Conservation (phyloP, 2,113 vertebrate genomes). For the Epinephelus lanceolatus region DNA sequence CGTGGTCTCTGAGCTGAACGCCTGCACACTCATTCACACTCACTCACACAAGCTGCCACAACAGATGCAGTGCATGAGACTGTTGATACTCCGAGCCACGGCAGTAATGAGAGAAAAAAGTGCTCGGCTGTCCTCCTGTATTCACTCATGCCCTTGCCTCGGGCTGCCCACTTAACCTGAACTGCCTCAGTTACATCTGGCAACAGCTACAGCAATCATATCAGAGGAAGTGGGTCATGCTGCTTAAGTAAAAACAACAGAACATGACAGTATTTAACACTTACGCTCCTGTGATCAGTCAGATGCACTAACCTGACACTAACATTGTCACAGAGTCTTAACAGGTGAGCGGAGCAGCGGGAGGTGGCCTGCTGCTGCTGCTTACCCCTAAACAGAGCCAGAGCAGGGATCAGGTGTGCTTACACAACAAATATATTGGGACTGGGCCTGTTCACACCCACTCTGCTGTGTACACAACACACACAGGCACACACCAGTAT, state of each 20-base stretch:
- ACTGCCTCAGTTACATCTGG: slow-evolving; percentile 70
- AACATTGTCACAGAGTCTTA: slow-evolving; percentile 46
- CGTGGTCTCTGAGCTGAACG: neutral
- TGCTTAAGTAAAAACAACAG: slow-evolving; percentile 43
- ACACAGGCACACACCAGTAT: slow-evolving; percentile 44
- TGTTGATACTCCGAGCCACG: slow-evolving; percentile 22
- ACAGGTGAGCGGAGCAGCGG: slow-evolving; percentile 33
- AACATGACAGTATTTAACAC: slow-evolving; percentile 53
- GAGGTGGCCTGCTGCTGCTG: slow-evolving; percentile 42
- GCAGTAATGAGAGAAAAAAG: slow-evolving; percentile 56
- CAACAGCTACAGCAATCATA: slow-evolving; percentile 55
- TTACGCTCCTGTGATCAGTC: slow-evolving; percentile 24
- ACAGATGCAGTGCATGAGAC: slow-evolving; percentile 21
- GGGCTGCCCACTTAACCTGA: slow-evolving; percentile 74
- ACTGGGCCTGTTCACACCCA: slow-evolving; percentile 24
- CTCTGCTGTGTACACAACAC: slow-evolving; percentile 70
- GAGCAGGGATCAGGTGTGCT: slow-evolving; percentile 61
- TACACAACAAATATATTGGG: slow-evolving; percentile 74
- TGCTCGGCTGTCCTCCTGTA: slow-evolving; percentile 50
- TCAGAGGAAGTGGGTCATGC: slow-evolving; percentile 57
- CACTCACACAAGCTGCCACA: slow-evolving; percentile 29
- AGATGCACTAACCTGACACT: slow-evolving; percentile 34
- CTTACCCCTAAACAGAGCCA: slow-evolving; percentile 72
- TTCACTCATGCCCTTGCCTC: slow-evolving; percentile 67
- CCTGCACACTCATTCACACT: neutral